These are phyloP conservation scores for Thaumetopoea pityocampa DNA, from an alignment of 1,140 invertebrate species.

Conservation along the genomic window DNA sequence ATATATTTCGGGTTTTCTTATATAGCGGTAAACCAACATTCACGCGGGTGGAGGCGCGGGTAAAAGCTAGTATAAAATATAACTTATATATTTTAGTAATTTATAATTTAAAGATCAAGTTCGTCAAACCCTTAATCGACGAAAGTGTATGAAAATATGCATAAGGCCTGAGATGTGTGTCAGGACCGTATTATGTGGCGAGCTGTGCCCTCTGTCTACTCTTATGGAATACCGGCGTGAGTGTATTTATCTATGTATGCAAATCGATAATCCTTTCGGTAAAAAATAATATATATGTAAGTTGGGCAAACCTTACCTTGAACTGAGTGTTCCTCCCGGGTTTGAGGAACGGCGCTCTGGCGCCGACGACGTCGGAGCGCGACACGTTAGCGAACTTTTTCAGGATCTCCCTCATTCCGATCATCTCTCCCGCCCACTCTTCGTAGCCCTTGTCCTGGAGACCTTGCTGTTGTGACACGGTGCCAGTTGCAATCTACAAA, in stretches of 20 bases:
- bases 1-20: too few relatives aligned
- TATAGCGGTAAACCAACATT: too few relatives aligned
- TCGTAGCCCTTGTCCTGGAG: slow-evolving; percentile 92
- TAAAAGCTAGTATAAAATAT: too few relatives aligned
- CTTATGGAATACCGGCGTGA: background rate
- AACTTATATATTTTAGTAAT: too few relatives aligned
- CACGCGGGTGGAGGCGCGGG: too few relatives aligned
- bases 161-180: too few relatives aligned
- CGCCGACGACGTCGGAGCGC: slow-evolving; percentile 88
- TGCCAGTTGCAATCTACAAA: slow-evolving; percentile 87
- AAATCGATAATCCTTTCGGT: background rate
- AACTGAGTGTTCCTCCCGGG: slow-evolving; percentile 94
- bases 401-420: slow-evolving; percentile 93
- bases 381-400: slow-evolving; percentile 89
- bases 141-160: too few relatives aligned
- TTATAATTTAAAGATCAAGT: too few relatives aligned
- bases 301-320: slow-evolving; percentile 80
- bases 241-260: background rate
- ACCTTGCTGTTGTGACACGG: slow-evolving; percentile 88
- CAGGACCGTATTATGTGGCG: too few relatives aligned
- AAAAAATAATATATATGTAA: slow-evolving; percentile 15
- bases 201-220: too few relatives aligned
- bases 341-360: slow-evolving; percentile 93
- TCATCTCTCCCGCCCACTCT: slow-evolving; percentile 95
- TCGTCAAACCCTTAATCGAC: too few relatives aligned